Evolutionary conservation across 2,888 invertebrate species (phyloP).

Genomic region (Phlogophora meticulosa): DNA sequence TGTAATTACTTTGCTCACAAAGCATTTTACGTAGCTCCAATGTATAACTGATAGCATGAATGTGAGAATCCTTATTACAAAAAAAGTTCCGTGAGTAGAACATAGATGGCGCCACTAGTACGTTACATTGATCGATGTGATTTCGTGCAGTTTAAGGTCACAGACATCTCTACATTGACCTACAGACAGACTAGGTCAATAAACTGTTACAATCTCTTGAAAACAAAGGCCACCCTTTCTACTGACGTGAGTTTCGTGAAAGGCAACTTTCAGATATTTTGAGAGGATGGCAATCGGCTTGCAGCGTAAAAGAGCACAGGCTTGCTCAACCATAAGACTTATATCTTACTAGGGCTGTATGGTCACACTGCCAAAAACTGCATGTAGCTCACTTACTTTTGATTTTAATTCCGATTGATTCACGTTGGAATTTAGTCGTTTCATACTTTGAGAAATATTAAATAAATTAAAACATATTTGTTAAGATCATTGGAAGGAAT

Average conservation of each 20-base stretch:
- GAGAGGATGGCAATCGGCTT: not conserved
- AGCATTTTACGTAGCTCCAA: not conserved
- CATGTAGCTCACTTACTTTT: too few species aligned
- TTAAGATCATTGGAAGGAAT: too few species aligned
- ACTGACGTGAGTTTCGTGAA: not conserved
- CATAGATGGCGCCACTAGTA: constrained; percentile 30
- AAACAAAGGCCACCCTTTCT: constrained; percentile 13
- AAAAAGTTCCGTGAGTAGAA: constrained; percentile 25
- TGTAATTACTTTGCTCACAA: not conserved
- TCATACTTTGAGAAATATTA: too few species aligned
- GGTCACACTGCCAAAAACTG: too few species aligned
- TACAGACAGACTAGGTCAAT: constrained; percentile 18
- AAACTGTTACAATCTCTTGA: constrained; percentile 16
- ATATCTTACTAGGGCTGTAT: too few species aligned
- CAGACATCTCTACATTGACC: constrained; percentile 17
- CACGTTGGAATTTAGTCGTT: too few species aligned
- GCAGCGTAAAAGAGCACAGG: not conserved
- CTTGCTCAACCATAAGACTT: too few species aligned
- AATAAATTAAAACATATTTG: too few species aligned
- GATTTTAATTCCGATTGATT: too few species aligned
- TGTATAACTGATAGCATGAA: not conserved
- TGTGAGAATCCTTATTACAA: not conserved
- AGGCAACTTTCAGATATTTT: not conserved
- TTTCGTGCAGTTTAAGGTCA: constrained; percentile 21
- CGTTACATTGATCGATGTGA: not conserved